Evolutionary conservation across 2,888 invertebrate genomes (phyloP).

Genomic region (Orchestes rusci): DNA sequence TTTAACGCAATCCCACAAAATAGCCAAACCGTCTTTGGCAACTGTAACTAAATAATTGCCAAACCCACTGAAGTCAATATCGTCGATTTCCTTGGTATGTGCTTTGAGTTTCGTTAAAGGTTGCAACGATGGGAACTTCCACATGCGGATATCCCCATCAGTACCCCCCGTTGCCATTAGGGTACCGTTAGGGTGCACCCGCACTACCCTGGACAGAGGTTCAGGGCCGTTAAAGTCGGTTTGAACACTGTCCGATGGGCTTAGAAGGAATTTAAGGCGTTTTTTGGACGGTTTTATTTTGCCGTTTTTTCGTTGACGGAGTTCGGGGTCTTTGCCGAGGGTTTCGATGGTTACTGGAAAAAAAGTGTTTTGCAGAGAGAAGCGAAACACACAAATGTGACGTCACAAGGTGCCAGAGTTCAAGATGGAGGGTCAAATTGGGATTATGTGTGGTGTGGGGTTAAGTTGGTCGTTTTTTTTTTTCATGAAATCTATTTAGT

Average conservation of each 20-base stretch:
- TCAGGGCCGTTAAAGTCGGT: slow-evolving; percentile 75
- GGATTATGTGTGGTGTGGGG: too few species aligned
- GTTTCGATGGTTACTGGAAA: slow-evolving; percentile 18
- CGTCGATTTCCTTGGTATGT: slow-evolving; percentile 89
- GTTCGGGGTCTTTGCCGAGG: slow-evolving; percentile 40
- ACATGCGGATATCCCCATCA: slow-evolving; percentile 79
- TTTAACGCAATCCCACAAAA: slow-evolving; percentile 67
- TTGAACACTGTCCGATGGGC: slow-evolving; percentile 73
- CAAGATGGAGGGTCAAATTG: too few species aligned
- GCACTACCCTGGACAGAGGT: slow-evolving; percentile 78
- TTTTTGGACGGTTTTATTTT: slow-evolving; percentile 50
- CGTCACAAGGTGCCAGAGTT: too few species aligned
- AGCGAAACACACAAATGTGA: too few species aligned
- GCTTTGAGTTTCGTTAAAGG: slow-evolving; percentile 63
- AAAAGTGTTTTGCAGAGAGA: too few species aligned
- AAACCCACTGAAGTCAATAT: slow-evolving; percentile 82
- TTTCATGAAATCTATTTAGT: too few species aligned
- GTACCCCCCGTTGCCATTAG: slow-evolving; percentile 87
- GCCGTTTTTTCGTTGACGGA: slow-evolving; percentile 51
- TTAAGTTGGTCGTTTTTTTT: too few species aligned
- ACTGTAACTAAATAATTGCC: slow-evolving; percentile 73
- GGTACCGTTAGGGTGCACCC: slow-evolving; percentile 60
- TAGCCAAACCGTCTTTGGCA: slow-evolving; percentile 78
- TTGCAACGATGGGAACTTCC: slow-evolving; percentile 80
- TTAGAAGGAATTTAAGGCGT: slow-evolving; percentile 66